Base-by-base conservation (phyloP, 2,888 invertebrate species). In the Eupithecia dodoneata region DNA sequence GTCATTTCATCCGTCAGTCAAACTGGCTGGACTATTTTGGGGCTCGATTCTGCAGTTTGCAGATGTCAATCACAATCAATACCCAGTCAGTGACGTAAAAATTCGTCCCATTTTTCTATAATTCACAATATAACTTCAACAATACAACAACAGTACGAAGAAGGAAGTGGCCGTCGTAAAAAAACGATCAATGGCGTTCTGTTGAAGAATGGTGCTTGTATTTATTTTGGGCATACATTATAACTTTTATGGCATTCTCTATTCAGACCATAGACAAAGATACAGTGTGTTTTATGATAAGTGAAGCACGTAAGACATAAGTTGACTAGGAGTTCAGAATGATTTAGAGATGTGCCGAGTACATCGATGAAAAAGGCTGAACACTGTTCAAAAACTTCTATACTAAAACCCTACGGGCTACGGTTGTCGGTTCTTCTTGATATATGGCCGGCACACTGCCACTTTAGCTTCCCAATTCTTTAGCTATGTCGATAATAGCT, bases 111-210 rank as follows among this genome's bases (percentile, higher is more conserved):
- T 15, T 13, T 52, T 15, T 1, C 15, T 52, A 30, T 52, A 3
- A 52, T 52, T 15, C 49, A 49, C 49, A 49, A 49, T 49, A 7
- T 1, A 49, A 49, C 49, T 52, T 52, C 55, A 52, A 15, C 55
- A n/a, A n/a, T 66, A 69, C 69, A 69, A 72, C 55, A 69, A 59
- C 9, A 4, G 4, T 30, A 49, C 67, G 69, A 30, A 30, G 49
- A 67, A 74, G 74, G 71, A 75, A 71, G 66, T 67, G 18, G 55
- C 45, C 55, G 52, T 77, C 74, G 70, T 77, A 72, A 77, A 77
- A 74, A 63, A n/a, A 70, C 72, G 55, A 73, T 72, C 49, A 67
- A 72, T 72, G n/a, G 42, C 13, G 41, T 55, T 76, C 71, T 65
- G 73, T 65, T 76, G 66, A 66, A 30, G 47, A 49, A 76, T 71